Evolutionary conservation across 2,113 vertebrate genomes (phyloP).

Genomic region (Murina feae): DNA sequence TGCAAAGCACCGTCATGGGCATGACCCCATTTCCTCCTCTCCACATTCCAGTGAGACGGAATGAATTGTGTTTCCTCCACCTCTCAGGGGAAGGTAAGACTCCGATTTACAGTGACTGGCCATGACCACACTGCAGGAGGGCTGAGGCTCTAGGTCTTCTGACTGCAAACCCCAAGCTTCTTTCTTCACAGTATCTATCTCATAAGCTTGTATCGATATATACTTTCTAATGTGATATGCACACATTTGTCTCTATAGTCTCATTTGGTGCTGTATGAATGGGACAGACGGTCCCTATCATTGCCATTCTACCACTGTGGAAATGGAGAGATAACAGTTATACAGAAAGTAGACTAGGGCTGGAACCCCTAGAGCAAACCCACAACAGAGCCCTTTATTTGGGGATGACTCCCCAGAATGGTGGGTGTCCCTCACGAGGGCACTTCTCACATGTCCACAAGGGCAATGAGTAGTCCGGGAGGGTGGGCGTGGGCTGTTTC

Average conservation of each 20-base stretch:
- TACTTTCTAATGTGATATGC: neutral
- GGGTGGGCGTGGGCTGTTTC: accelerated
- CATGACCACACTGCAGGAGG: neutral
- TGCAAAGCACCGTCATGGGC: neutral
- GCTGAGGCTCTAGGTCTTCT: neutral
- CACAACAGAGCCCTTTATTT: neutral
- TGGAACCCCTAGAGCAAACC: neutral
- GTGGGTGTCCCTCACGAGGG: neutral
- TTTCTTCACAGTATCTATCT: neutral
- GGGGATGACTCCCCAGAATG: neutral
- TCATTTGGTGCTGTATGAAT: neutral
- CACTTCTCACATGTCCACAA: neutral
- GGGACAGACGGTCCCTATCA: neutral
- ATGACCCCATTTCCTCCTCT: too few relatives aligned
- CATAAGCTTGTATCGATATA: neutral
- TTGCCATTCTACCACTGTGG: neutral
- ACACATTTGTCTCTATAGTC: neutral
- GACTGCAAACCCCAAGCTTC: neutral
- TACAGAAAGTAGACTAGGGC: neutral
- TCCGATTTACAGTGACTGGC: neutral
- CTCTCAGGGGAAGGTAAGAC: neutral
- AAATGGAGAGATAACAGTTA: neutral
- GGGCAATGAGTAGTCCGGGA: accelerated
- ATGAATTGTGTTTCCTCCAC: neutral
- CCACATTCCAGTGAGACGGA: accelerated